Evolutionary conservation across 2,888 invertebrate species (phyloP).

Genomic region (Trilocha varians): DNA sequence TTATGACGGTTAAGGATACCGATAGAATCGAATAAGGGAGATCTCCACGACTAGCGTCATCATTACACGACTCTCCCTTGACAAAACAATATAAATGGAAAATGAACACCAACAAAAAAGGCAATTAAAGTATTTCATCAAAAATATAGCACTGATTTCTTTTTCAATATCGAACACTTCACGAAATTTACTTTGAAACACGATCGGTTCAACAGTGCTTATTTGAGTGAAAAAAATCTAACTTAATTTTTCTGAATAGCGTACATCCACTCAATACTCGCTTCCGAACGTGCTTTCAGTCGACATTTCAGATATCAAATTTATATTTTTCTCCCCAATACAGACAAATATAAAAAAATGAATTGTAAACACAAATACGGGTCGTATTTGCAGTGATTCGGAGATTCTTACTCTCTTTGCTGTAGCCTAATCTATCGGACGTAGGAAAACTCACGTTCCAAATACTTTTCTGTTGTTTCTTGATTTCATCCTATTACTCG

Average conservation of each 20-base stretch:
- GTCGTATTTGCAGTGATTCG: conserved; percentile 54
- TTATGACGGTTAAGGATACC: conserved; percentile 58
- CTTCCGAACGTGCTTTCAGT: conserved; percentile 37
- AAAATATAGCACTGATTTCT: no score
- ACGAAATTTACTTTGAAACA: neutral
- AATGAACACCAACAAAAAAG: neutral
- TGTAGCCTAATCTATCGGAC: conserved; percentile 52
- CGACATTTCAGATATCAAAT: conserved; percentile 41
- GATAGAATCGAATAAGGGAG: conserved; percentile 46
- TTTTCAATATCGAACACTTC: conserved; percentile 5
- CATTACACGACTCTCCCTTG: neutral
- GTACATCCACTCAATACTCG: neutral
- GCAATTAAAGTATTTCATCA: neutral
- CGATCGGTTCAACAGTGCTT: neutral
- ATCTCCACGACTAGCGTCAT: conserved; percentile 14
- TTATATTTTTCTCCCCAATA: conserved; percentile 33
- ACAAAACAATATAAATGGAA: neutral
- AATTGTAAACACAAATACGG: conserved; percentile 52
- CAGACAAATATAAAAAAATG: conserved; percentile 62
- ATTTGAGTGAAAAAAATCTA: neutral
- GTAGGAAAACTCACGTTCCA: conserved; percentile 52
- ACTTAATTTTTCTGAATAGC: neutral
- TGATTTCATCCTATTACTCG: conserved; percentile 31
- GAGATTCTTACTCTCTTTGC: conserved; percentile 58
- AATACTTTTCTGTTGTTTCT: conserved; percentile 53